Evolutionary conservation across 2,113 vertebrate species (phyloP).

Genomic region (Emydocephalus ijimae): DNA sequence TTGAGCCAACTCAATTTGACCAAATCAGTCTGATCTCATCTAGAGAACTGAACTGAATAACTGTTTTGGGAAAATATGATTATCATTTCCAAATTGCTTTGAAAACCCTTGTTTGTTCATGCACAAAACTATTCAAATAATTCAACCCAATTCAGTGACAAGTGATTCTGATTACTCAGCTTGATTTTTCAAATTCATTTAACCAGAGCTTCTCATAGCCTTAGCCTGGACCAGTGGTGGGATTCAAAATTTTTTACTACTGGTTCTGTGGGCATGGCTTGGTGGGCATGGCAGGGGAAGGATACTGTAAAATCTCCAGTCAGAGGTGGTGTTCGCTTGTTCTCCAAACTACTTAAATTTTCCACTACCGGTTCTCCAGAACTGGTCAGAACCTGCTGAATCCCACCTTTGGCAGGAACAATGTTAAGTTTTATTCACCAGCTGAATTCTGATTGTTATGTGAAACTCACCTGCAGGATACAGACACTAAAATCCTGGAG

Average conservation of each 20-base stretch:
- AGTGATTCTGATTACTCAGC: neutral
- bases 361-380: too few species aligned
- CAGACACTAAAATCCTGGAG: neutral
- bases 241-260: too few species aligned
- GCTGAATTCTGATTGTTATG: neutral
- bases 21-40: neutral
- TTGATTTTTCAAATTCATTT: neutral
- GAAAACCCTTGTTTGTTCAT: neutral
- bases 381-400: too few species aligned
- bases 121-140: neutral
- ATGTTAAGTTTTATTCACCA: neutral
- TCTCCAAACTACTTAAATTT: too few species aligned
- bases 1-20: neutral
- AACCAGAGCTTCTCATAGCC: neutral
- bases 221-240: neutral
- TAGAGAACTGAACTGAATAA: neutral
- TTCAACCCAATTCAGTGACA: neutral
- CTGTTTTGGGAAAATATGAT: neutral
- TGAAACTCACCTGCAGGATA: neutral
- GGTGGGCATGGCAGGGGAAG: too few species aligned
- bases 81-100: neutral
- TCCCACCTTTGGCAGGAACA: neutral
- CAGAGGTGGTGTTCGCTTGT: too few species aligned
- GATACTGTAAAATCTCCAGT: too few species aligned
- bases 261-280: too few species aligned